A percentile compares a stretch with the other conserved stretches of the same genome.
These are phyloP conservation scores for Phrynocephalus versicolor DNA, from an alignment of 2,113 vertebrate genomes.

Conservation along the genomic window DNA sequence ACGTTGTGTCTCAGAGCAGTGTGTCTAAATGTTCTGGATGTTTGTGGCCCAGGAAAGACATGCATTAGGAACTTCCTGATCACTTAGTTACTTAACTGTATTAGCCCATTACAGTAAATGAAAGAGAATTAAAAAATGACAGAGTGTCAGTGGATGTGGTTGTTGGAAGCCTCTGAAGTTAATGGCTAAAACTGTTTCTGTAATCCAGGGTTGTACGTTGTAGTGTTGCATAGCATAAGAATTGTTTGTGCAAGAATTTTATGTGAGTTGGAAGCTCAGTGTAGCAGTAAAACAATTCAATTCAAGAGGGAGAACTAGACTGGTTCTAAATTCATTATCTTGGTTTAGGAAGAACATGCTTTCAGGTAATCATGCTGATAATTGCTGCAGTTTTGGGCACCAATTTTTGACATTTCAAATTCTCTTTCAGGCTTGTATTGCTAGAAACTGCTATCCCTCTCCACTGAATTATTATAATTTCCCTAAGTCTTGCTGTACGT, in stretches of 20 bases:
- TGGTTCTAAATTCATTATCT: neutral
- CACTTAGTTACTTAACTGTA: neutral
- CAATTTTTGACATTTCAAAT: slow-evolving; percentile 47
- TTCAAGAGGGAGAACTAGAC: neutral
- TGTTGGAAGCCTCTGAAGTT: too few relatives aligned
- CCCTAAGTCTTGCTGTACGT: slow-evolving; percentile 98
- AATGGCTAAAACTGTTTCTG: too few relatives aligned
- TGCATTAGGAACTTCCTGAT: neutral
- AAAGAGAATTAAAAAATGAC: neutral
- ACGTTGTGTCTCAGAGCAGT: neutral
- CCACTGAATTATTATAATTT: slow-evolving; percentile 99
- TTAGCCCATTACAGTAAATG: neutral
- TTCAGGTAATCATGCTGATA: neutral
- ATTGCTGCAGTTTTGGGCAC: neutral
- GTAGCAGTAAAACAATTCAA: neutral
- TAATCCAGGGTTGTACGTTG: too few relatives aligned
- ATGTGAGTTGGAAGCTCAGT: neutral
- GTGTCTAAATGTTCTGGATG: neutral
- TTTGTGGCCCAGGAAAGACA: neutral
- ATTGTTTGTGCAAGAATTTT: neutral
- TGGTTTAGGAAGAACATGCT: neutral
- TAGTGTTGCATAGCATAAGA: too few relatives aligned
- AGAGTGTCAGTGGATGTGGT: neutral
- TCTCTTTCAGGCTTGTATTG: slow-evolving; percentile 87
- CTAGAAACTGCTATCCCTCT: slow-evolving; percentile 96